Evolutionary conservation across 30 jellyfish, hydroid and myxozoan genomes (phyloP), one percentile per base, ranked within the genome.

Genomic region (Aurelia coerulea): DNA sequence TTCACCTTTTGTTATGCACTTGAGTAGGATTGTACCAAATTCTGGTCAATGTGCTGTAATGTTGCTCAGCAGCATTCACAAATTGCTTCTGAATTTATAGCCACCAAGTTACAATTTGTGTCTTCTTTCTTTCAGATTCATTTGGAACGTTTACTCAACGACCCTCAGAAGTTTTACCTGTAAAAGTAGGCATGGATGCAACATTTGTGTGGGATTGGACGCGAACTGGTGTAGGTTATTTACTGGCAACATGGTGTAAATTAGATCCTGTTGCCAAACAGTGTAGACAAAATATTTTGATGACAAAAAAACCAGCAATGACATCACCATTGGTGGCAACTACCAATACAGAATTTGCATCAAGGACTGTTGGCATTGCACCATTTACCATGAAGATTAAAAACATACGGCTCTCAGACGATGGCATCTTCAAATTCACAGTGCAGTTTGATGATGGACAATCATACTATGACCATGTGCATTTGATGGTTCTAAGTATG

Each of bases 401-500:
- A 4, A 88, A 66, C 59, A 85, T 85, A 3, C 75, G 75, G 39
- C 71, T 73, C 59, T n/a, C 94, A 66, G 94, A 85, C 53, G 94
- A 85, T 74, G 94, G 94, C 23, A 46, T 46, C 3, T 85, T 49
- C 54, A 76, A 54, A 5, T 71, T 74, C 63, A 35, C 83, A 16
- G 88, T 78, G 3, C 4, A 60, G 14, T 85, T 85, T 52, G 56
- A 35, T 18, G 54, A 64, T 66, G 94, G 94, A 12, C 31, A n/a
- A 8, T 31, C 73, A 71, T 71, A 10, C 34, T 85, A 35, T 64
- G 88, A 75, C 54, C 65, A 83, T 17, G 94, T 85, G 18, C 81
- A 68, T 12, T 68, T 85, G 11, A 77, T 85, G 74, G 94, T 85
- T 15, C 35, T 85, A 46, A 83, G 94, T 85, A 85, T 18, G 94